Base-by-base conservation (phyloP, 2,888 invertebrate genomes). In the Lepidocyrtoides sp. region DNA sequence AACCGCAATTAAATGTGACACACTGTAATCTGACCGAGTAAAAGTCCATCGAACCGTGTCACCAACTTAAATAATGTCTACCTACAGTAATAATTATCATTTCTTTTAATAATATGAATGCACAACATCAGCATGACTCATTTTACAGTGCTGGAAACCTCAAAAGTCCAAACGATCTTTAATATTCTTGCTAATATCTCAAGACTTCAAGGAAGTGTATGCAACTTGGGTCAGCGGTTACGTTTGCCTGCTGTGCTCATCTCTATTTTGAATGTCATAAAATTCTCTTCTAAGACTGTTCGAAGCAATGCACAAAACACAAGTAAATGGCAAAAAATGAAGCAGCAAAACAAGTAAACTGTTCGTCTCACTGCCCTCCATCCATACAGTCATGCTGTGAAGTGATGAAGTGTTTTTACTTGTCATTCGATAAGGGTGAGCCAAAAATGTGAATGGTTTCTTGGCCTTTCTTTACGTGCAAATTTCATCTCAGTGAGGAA, bases 381-480 rank as follows among this genome's bases (percentile, higher is more conserved):
- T 77, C n/a, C 36, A 36, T 7, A 10, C 32, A 29, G 79, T 57
- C 79, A 54, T 54, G 32, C 26, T 32, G 57, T 32, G 54, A 87
- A 87, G 79, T 87, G 79, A 66, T 79, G 63, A 85, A 87, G 87
- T 87, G 77, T 60, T 60, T 79, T 77, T 23, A 63, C 79, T 63
- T 87, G 86, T 79, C 63, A 87, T 63, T 48, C 32, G 87, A 87
- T 87, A 63, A 87, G 57, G 5, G 63, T 29, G 77, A 77, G 79
- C 79, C 87, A 77, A 87, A 79, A 79, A 77, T 0, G 26, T 26
- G n/a, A n/a, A 57, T 57, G 57, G 36, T 41, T 36, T 82, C 7
- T 82, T 26, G 14, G 26, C 20, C 17, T 36, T 63, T 26, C 17
- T 36, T 36, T 75, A 12, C 17, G 14, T 72, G 72, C 4, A 32